A percentile compares a stretch with the other conserved stretches of the same genome.
Conservation (phyloP, 2,797 vertebrate genomes). For the Oreochromis grahami region DNA sequence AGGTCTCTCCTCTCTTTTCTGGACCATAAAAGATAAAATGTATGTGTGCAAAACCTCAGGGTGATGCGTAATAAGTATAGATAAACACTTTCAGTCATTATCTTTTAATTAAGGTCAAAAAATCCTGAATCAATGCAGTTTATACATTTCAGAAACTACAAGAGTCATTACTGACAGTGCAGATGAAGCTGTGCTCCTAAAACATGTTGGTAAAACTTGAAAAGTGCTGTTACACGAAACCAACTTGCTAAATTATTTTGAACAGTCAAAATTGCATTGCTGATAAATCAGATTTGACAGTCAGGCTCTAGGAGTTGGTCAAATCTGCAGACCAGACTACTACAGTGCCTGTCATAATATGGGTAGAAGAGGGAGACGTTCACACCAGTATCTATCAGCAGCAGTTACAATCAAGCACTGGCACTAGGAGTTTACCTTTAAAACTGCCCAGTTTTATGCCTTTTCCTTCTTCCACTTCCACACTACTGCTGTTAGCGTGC, state of each 20-base stretch:
- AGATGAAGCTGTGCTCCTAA: background rate
- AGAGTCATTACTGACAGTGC: background rate
- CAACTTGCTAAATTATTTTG: background rate
- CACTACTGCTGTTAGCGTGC: background rate
- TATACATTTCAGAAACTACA: background rate
- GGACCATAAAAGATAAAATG: background rate
- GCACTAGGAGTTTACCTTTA: background rate
- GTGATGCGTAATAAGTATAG: background rate
- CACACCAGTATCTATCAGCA: slow-evolving; percentile 18
- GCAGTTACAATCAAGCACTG: slow-evolving; percentile 13
- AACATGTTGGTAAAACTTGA: background rate
- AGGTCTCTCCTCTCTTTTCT: background rate
- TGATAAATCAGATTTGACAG: background rate
- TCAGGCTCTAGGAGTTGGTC: background rate
- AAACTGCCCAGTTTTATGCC: background rate
- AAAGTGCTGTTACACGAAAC: background rate
- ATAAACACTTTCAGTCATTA: background rate
- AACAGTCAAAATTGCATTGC: background rate
- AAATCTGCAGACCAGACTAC: background rate
- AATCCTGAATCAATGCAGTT: background rate
- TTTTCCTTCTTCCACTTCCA: background rate
- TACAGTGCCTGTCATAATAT: background rate
- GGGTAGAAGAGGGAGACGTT: background rate
- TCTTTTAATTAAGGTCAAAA: background rate
- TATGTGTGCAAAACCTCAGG: background rate